Base-by-base conservation (phyloP, 1,140 invertebrate species). In the Brachystomella parvula region DNA sequence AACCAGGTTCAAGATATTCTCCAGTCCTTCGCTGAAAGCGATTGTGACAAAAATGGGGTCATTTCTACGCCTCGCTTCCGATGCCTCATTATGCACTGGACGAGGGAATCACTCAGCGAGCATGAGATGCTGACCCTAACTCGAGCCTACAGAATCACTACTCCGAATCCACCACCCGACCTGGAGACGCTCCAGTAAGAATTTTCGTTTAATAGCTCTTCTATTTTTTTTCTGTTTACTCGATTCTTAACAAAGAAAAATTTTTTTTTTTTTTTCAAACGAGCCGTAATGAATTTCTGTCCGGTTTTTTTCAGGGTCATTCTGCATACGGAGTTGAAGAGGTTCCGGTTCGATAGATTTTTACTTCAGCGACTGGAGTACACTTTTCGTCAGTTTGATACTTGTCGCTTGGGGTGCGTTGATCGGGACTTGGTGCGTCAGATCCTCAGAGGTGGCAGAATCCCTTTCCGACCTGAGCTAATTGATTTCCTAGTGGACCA, bases 401-500 rank as follows among this genome's bases (percentile, higher is more conserved):
- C 71, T 1, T 72, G 71, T 63, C 61, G 71, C 3, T 59, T 65
- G 31, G 71, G 71, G 30, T 63, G 61, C 67, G 61, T 72, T 1
- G 68, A 72, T 47, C 3, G 71, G n/a, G 71, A 72, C 62, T 65
- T 65, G 2, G 21, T 69, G 31, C 31, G 68, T 49, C 49, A 60
- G 19, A 72, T 67, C n/a, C 24, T 72, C 2, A 72, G 69, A 63
- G 71, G 71, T 61, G 67, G 67, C 3, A 69, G 57, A 44, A 29
- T 72, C 24, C 71, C 71, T 19, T 28, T 72, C 2, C 56, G 64
- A 19, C 67, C 30, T 60, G 65, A 71, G 47, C 49, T 71, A n/a
- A 44, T 73, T 33, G 64, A 71, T 62, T 73, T 61, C 30, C 33
- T 73, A 29, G 69, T 73, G 24, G 66, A 71, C 33, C 65, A 68